phyloP scores from a whole-genome alignment of 2,888 invertebrate species.

The Dynastes tityus region DNA sequence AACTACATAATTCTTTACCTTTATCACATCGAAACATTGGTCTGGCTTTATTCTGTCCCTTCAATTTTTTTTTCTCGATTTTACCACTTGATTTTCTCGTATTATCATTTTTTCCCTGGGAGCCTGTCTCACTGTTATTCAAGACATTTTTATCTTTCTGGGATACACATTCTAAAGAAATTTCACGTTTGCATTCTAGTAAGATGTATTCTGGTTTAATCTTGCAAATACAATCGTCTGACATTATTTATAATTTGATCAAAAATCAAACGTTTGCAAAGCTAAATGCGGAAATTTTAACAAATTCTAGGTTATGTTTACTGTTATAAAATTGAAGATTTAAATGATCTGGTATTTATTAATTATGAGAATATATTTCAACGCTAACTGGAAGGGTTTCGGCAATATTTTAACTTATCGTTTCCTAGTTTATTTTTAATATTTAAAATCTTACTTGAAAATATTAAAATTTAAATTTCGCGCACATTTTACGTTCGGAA shows the following conservation, averaged over 20 bases:
- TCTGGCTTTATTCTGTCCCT: conserved; percentile 87
- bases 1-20: conserved; percentile 80
- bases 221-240: conserved; percentile 67
- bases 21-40: conserved; percentile 76
- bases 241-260: conserved; percentile 39
- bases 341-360: too few relatives aligned
- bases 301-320: conserved; percentile 10
- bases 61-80: conserved; percentile 70
- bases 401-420: too few relatives aligned
- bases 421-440: too few relatives aligned
- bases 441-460: too few relatives aligned
- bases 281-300: too few relatives aligned
- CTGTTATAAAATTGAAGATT: too few relatives aligned
- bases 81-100: conserved; percentile 64
- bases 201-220: conserved; percentile 72
- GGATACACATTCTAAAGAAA: conserved; percentile 69
- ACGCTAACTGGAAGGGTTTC: too few relatives aligned
- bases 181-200: conserved; percentile 68
- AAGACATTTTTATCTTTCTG: conserved; percentile 68
- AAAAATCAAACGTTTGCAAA: too few relatives aligned
- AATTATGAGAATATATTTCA: too few relatives aligned
- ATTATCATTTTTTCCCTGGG: conserved; percentile 54
- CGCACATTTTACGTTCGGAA: conserved; percentile 53
- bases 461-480: conserved; percentile 28
- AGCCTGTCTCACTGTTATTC: conserved; percentile 53